Conservation (phyloP, 2,113 vertebrate species). For the Tychaedon coryphoeus region DNA sequence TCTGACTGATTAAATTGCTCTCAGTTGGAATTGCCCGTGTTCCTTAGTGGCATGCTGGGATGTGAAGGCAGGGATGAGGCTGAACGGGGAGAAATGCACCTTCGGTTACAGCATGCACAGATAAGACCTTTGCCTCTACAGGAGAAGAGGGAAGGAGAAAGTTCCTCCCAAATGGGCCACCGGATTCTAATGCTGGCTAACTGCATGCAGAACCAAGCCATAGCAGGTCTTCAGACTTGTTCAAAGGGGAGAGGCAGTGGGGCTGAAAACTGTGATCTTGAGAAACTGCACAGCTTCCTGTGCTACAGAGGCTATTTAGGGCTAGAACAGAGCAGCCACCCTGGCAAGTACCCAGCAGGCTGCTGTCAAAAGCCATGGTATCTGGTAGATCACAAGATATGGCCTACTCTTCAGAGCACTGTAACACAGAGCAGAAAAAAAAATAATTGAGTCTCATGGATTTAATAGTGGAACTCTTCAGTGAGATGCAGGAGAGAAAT, state of each 20-base stretch:
- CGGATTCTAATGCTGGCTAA: not conserved
- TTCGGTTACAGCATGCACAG: not conserved
- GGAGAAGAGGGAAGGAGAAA: not conserved
- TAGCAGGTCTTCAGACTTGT: not conserved
- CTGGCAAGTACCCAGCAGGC: not conserved
- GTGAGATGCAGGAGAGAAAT: not conserved
- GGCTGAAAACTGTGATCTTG: not conserved
- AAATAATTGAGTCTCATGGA: not conserved
- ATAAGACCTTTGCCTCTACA: not conserved
- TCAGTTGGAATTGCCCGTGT: not conserved
- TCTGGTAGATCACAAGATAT: not conserved
- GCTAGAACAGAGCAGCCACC: not conserved
- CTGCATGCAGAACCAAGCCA: not conserved
- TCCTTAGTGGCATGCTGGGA: not conserved
- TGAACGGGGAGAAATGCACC: not conserved
- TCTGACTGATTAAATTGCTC: conserved; percentile 22
- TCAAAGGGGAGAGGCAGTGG: not conserved
- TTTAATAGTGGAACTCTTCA: not conserved
- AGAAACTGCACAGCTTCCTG: not conserved
- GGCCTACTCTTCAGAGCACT: not conserved
- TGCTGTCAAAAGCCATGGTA: not conserved
- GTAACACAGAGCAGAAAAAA: not conserved
- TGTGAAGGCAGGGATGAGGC: not conserved
- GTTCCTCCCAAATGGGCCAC: not conserved
- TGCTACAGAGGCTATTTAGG: not conserved